Conservation (phyloP, 2,113 vertebrate genomes). For the Galbula dea region DNA sequence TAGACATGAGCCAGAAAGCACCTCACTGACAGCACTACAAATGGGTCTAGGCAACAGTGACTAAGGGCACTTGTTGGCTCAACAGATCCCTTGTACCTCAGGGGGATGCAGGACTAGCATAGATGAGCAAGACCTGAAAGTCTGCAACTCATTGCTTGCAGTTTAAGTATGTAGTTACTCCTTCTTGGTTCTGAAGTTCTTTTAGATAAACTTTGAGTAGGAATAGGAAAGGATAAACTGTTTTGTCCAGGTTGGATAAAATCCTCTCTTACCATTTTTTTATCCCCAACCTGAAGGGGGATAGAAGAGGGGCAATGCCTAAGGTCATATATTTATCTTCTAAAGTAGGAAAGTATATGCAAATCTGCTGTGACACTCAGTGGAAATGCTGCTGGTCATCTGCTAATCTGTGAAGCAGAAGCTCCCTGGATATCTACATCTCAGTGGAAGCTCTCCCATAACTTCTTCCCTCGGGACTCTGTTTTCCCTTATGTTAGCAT, state of each 20-base stretch:
- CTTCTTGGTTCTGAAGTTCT: neutral
- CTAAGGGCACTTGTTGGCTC: neutral
- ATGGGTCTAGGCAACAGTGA: neutral
- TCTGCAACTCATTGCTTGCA: neutral
- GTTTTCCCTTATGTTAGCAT: neutral
- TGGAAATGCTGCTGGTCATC: neutral
- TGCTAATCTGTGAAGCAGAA: neutral
- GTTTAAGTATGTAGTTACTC: neutral
- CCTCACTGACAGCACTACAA: neutral
- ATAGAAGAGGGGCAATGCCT: neutral
- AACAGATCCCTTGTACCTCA: neutral
- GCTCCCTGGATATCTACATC: neutral
- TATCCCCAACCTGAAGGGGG: neutral
- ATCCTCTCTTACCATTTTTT: neutral
- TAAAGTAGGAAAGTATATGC: neutral
- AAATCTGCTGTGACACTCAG: neutral
- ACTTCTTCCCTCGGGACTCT: neutral
- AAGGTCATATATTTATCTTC: neutral
- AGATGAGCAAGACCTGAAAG: neutral
- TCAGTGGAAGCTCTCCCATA: neutral
- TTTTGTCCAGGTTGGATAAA: neutral
- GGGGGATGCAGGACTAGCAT: neutral
- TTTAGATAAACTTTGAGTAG: neutral
- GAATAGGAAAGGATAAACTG: neutral
- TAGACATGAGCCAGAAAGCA: neutral